Evolutionary conservation across 2,888 invertebrate genomes (phyloP), one percentile per base, ranked within the genome.

Genomic region (Himalopsyche tibetana): DNA sequence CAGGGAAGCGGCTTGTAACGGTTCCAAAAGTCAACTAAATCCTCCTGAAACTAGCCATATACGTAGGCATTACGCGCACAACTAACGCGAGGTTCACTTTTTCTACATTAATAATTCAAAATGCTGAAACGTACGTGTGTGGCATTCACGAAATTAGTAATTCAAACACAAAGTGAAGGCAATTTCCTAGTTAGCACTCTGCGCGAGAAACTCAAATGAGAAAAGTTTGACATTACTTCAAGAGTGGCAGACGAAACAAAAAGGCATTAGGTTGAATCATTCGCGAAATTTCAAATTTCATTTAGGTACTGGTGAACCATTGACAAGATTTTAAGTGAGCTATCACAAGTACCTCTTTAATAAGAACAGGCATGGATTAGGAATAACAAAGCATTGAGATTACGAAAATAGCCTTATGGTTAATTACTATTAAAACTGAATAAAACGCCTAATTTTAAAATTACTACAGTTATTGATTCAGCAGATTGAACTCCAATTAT

Each of bases 121-220:
- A 63, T 19, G 63, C 19, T 63, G 63, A 63, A 63, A 63, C 63
- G 63, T 63, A 63, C 63, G 63, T 63, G 63, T 63, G 63, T 63
- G 63, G 63, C 63, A 19, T 63, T 63, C 63, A n/a, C 63, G 63
- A 63, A 63, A 63, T 63, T 63, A 63, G 63, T 63, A 63, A 63
- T 63, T 63, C 63, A 63, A 63, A 63, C 63, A 63, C 63, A 63
- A 63, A 63, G 63, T 63, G 63, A 63, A 63, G 63, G 63, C 63
- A 63, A 63, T 63, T 63, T 63, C 63, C 63, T 63, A 63, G 63
- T 63, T 63, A 63, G 63, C 63, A 63, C 63, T 63, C 63, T n/a
- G 63, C 63, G 63, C 63, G 63, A n/a, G 63, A 63, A 63, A 63
- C 63, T 63, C 63, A 63, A 63, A 63, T 63, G 63, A 63, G 63